A percentile compares a stretch with the other conserved stretches of the same genome.
Evolutionary conservation across 1,140 invertebrate species (phyloP).

Genomic region (Triops longicaudatus): DNA sequence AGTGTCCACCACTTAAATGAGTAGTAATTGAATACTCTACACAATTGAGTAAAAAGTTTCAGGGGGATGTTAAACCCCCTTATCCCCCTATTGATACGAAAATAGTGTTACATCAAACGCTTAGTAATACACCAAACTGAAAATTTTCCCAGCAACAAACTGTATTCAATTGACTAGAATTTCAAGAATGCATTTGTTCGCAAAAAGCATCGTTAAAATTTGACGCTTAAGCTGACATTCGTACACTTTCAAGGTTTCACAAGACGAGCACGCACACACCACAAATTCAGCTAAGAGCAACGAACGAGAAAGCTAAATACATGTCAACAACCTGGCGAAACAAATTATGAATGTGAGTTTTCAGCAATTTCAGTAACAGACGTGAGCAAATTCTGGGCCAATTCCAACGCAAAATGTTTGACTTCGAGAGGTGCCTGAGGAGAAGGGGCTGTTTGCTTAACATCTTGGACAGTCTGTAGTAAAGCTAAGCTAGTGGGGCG

Average conservation of each 20-base stretch:
- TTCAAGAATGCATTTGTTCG: neutral
- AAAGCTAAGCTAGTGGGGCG: constrained; percentile 7
- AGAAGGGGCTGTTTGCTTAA: neutral
- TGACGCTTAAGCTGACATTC: neutral
- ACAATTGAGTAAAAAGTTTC: too few species aligned
- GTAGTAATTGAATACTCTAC: too few species aligned
- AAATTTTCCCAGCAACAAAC: neutral
- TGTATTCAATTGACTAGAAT: neutral
- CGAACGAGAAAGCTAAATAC: neutral
- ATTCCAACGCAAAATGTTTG: neutral
- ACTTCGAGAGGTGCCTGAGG: neutral
- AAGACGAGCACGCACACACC: neutral
- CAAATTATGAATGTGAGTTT: neutral
- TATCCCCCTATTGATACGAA: too few species aligned
- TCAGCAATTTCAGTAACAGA: neutral
- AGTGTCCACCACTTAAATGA: too few species aligned
- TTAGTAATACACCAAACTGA: too few species aligned
- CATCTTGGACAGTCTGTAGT: neutral
- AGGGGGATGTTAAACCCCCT: too few species aligned
- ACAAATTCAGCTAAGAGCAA: neutral
- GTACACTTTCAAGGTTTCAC: neutral
- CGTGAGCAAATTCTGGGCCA: neutral
- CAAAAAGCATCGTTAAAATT: neutral
- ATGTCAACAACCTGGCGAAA: neutral
- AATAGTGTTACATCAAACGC: too few species aligned